Conservation (phyloP, 2,797 vertebrate species). For the Calcarius lapponicus region DNA sequence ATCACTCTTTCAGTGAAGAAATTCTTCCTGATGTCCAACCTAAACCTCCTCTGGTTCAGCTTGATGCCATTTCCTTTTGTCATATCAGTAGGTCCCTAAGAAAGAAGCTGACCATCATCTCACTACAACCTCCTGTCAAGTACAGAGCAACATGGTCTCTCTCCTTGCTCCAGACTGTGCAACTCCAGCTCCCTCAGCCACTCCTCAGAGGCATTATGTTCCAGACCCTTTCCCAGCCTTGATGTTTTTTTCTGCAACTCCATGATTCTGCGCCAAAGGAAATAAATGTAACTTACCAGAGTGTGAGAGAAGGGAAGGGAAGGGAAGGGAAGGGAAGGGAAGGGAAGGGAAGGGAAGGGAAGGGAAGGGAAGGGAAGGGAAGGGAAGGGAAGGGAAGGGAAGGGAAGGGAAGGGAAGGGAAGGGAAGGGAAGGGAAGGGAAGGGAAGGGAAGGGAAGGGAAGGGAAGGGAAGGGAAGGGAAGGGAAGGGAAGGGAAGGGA, state of each 20-base stretch:
- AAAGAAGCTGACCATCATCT: neutral
- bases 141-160: neutral
- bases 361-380: no score
- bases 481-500: neutral
- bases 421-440: no score
- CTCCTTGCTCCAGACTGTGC: neutral
- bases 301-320: neutral
- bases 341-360: no score
- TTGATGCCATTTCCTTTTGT: neutral
- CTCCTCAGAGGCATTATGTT: fast-evolving
- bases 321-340: no score
- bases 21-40: neutral
- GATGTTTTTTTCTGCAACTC: neutral
- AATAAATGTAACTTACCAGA: fast-evolving
- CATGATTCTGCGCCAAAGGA: neutral
- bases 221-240: neutral
- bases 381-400: no score
- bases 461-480: neutral
- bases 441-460: no score
- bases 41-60: neutral
- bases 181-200: neutral
- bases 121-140: neutral
- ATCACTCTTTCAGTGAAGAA: neutral
- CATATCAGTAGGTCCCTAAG: no score
- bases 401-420: no score